Conservation (phyloP, 2,888 invertebrate genomes). For the Empis livida region DNA sequence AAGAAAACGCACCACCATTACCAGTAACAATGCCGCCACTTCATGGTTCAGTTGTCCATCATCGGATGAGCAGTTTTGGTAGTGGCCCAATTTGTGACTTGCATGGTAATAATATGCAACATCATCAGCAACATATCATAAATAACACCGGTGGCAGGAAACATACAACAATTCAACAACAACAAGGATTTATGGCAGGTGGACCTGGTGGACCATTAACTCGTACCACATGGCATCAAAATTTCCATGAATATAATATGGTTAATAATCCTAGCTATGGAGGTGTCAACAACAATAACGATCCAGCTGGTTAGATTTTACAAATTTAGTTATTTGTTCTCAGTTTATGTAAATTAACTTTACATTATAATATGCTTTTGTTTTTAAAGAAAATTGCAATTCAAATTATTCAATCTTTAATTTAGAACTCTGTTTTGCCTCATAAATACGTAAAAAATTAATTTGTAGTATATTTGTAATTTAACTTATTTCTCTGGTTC, state of each 20-base stretch:
- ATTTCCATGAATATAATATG: constrained; percentile 29
- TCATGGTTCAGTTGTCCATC: constrained; percentile 16
- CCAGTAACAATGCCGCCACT: constrained; percentile 35
- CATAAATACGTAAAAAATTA: too few species aligned
- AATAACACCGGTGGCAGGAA: not conserved
- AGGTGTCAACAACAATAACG: constrained; percentile 27
- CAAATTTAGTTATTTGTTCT: not conserved
- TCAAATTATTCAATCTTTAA: too few species aligned
- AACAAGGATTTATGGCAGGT: constrained; percentile 2
- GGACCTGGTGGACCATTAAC: constrained; percentile 13
- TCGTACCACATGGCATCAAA: constrained; percentile 34
- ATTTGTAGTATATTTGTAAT: too few species aligned
- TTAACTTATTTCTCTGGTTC: too few species aligned
- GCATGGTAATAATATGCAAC: constrained; percentile 7
- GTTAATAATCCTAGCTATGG: constrained; percentile 34
- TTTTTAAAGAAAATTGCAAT: too few species aligned
- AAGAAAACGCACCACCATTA: constrained; percentile 35
- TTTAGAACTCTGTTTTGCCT: too few species aligned
- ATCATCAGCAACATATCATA: constrained; percentile 11
- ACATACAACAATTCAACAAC: constrained; percentile 9
- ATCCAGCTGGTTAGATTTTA: constrained; percentile 30
- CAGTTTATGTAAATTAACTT: too few species aligned
- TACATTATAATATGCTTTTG: too few species aligned
- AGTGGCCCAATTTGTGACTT: constrained; percentile 13
- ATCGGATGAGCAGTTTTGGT: constrained; percentile 14